phyloP scores from a whole-genome alignment of 2,113 vertebrate genomes.

The Arenaria interpres region DNA sequence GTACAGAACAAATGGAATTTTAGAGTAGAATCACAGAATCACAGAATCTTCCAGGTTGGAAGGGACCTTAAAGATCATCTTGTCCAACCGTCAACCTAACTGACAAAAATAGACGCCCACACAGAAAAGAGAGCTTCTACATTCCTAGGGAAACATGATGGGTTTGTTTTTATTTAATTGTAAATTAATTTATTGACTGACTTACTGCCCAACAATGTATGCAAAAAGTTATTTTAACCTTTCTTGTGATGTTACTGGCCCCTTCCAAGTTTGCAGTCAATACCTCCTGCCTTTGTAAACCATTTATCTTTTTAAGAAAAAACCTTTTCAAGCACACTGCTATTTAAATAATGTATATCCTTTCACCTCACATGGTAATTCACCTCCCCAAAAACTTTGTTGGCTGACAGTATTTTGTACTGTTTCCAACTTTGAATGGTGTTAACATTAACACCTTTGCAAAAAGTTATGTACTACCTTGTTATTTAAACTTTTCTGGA shows the following conservation, averaged over 20 bases:
- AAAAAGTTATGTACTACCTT: not conserved
- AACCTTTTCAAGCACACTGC: slow-evolving; percentile 31
- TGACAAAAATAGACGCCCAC: too few species aligned
- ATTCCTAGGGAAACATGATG: not conserved
- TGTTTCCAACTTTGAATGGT: not conserved
- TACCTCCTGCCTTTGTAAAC: slow-evolving; percentile 42
- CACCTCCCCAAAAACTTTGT: not conserved
- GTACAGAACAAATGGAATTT: not conserved
- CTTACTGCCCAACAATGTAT: not conserved
- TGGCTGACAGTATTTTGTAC: not conserved
- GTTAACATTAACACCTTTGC: not conserved
- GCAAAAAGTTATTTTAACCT: slow-evolving; percentile 54
- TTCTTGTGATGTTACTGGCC: slow-evolving; percentile 30
- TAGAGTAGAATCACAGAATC: too few species aligned
- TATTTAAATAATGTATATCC: slow-evolving; percentile 54
- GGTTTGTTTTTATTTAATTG: not conserved
- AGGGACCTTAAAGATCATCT: too few species aligned
- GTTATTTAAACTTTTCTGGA: not conserved
- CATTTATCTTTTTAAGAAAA: slow-evolving; percentile 62
- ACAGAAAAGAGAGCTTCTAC: too few species aligned
- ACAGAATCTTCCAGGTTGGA: too few species aligned
- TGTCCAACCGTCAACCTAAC: too few species aligned
- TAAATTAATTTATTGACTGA: not conserved
- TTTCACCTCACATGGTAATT: slow-evolving; percentile 11
- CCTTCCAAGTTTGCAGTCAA: slow-evolving; percentile 22